These are phyloP conservation scores for Cyclophora punctaria DNA, from an alignment of 2,888 invertebrate species.

Conservation along the genomic window DNA sequence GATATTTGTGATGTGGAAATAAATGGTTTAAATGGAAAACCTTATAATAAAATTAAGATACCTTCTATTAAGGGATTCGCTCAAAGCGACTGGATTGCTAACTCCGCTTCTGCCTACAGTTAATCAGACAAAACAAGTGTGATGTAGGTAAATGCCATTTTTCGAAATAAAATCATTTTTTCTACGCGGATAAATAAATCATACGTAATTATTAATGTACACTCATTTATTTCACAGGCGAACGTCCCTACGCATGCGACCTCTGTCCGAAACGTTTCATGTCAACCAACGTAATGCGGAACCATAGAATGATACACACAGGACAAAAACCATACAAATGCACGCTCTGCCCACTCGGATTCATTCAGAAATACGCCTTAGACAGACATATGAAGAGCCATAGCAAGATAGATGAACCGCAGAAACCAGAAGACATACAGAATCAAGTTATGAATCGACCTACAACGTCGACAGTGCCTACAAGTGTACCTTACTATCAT, in stretches of 20 bases:
- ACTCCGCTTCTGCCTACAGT: too few relatives aligned
- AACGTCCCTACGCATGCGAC: conserved; percentile 87
- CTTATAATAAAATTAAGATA: too few relatives aligned
- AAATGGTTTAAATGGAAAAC: too few relatives aligned
- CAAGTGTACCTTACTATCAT: background rate
- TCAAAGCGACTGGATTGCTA: too few relatives aligned
- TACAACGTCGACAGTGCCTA: background rate
- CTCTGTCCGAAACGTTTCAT: conserved; percentile 93
- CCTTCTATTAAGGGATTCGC: too few relatives aligned
- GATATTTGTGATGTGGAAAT: too few relatives aligned
- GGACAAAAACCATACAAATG: conserved; percentile 94
- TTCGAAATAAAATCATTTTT: background rate
- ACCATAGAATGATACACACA: conserved; percentile 92
- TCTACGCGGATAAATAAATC: too few relatives aligned
- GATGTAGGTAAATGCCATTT: background rate
- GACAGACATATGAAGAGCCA: conserved; percentile 90
- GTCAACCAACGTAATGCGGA: conserved; percentile 92
- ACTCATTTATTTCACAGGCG: conserved; percentile 51
- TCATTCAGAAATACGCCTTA: conserved; percentile 92
- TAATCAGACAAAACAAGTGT: too few relatives aligned
- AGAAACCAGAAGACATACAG: background rate
- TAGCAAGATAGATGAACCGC: conserved; percentile 24
- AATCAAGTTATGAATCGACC: background rate
- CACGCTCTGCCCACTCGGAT: conserved; percentile 89
- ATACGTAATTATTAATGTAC: background rate